Evolutionary conservation across 64 coral and sea anemone species (phyloP).

Genomic region (Acropora tenuis): DNA sequence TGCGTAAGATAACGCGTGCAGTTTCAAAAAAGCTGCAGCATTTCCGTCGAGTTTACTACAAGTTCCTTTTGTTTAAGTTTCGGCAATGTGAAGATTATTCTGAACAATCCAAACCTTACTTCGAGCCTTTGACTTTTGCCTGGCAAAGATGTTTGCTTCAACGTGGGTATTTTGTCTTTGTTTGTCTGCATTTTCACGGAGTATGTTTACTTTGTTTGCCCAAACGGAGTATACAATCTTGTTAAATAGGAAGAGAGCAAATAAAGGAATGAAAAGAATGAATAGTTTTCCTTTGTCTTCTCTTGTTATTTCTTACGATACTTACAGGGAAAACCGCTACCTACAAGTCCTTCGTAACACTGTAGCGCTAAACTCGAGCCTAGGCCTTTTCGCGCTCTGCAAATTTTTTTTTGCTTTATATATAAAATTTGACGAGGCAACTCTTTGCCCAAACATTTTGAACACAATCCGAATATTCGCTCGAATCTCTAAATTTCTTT

Average conservation of each 20-base stretch:
- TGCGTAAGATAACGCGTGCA: no score
- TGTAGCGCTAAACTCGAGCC: not conserved
- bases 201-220: no score
- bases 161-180: no score
- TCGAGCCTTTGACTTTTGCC: no score
- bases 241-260: not conserved
- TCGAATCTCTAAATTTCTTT: not conserved
- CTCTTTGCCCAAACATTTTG: not conserved
- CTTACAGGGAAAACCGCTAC: not conserved
- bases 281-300: conserved; percentile 1
- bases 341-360: not conserved
- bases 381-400: not conserved
- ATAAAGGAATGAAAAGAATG: conserved; percentile 8
- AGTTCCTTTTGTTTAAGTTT: no score
- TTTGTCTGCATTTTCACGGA: no score
- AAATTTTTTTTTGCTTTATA: not conserved
- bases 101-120: no score
- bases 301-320: not conserved
- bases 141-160: no score
- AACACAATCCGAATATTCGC: not conserved
- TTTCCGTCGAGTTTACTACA: no score
- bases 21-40: no score
- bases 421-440: not conserved
- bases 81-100: no score
- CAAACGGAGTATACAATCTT: not conserved